Evolutionary conservation across 2,113 vertebrate genomes (phyloP), one percentile per base, ranked within the genome.

Genomic region (Marmota monax): DNA sequence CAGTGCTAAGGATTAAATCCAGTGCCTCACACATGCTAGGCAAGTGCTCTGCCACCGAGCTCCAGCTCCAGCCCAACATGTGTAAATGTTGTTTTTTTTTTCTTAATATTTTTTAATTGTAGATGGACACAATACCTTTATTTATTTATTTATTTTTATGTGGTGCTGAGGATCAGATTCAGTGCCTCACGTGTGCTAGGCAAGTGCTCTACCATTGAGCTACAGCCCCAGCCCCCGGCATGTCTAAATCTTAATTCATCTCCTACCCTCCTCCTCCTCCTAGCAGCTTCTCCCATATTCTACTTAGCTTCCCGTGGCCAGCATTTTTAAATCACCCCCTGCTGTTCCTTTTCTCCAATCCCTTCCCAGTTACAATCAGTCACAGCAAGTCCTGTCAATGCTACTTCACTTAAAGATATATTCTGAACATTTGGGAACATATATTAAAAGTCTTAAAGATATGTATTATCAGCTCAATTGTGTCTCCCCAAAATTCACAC

Each of bases 391-490:
- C 67, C 79, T 70, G 29, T 53, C 80, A 80, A 2, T 37, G 51
- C n/a, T 84, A 56, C 63, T 17, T 73, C 56, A 70, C 88, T 88
- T 84, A 88, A 88, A 95, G 14, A 67, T 69, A 45, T 3, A 84
- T 39, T 77, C 72, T 92, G 73, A 90, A 65, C 61, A 58, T 79
- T 42, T 56, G 58, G 18, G 18, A 69, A 42, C 11, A 37, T 29
- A 73, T 48, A n/a, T 65, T 58, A 37, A 17, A 67, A 84, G 16
- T 67, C 34, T 53, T 90, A 58, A 32, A 74, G 14, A 53, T 77
- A 37, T 63, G 11, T 72, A 4, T 63, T 70, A 1, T 80, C 22
- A 12, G 23, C 65, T 84, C 86, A 74, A 22, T n/a, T 96, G 29
- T 37, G 1, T 73, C 34, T 42, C 12, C 12, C 32, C 8, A 7